Base-by-base conservation (phyloP, 2,888 invertebrate species). In the Eustalomyia histrio region DNA sequence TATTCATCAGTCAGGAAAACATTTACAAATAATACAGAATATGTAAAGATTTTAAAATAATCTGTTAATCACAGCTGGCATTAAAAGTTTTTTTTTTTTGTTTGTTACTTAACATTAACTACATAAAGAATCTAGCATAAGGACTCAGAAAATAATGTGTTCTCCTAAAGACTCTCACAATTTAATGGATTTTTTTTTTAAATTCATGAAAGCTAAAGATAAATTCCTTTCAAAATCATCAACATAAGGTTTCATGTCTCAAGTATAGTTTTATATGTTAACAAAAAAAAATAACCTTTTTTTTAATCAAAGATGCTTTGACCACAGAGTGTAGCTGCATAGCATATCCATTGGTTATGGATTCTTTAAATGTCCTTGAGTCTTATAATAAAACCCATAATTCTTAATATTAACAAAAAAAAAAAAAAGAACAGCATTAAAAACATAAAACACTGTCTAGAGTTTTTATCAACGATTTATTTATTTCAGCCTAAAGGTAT, bases 341-440 rank as follows among this genome's bases (percentile, higher is more conserved):
- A 47, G 43, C 43, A 47, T 47, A 47, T 47, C n/a, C 29, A 7
- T 47, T 21, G 50, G 47, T 47, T 35, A 24, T 10, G 35, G 33
- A 21, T 29, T 72, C 53, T 72, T 79, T 17, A 74, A 74, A 65
- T 78, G 81, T 81, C 78, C 81, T 81, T 81, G 81, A 78, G 43
- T 57, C 60, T 60, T 52, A 65, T 71, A 81, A 71, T 65, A 57
- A 61, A 74, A 69, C 55, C 81, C 61, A 81, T 81, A 75, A 78
- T 43, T 81, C 81, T 81, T 78, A 7, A 60, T 39, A 63, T 50
- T 47, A 58, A 43, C 29, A 43, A 61, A 35, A 7, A 35, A 64
- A 24, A n/a, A 50, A 58, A 50, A 21, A 50, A 24, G 29, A 58
- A 63, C 64, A 33, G 50, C 50, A 57, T n/a, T 63, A 47, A 29